These are phyloP conservation scores for Gavia stellata DNA, from an alignment of 2,113 vertebrate species.

Conservation along the genomic window DNA sequence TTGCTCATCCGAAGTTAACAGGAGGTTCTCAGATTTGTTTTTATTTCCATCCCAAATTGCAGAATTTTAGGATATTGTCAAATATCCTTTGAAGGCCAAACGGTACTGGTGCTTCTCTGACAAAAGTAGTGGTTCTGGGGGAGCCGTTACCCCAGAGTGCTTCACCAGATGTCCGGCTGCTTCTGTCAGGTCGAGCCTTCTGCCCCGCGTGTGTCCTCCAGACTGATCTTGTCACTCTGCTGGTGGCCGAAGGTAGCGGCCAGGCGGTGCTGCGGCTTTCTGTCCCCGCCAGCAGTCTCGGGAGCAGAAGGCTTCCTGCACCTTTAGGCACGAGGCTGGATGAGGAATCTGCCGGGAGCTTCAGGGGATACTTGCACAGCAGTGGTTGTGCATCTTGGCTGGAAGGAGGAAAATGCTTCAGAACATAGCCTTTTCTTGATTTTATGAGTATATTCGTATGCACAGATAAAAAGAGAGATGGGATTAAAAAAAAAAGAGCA, in stretches of 20 bases:
- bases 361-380: neutral
- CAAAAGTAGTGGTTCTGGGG: neutral
- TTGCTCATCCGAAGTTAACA: neutral
- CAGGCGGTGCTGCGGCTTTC: neutral
- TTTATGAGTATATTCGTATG: accelerated
- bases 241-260: accelerated
- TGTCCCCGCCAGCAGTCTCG: neutral
- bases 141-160: neutral
- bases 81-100: neutral
- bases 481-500: neutral
- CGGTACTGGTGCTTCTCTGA: neutral
- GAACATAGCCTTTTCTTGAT: neutral
- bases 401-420: neutral
- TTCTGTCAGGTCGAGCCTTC: neutral
- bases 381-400: neutral
- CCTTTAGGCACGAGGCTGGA: accelerated
- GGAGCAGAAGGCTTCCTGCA: neutral
- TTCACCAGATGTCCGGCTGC: neutral
- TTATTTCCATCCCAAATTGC: neutral
- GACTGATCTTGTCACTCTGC: neutral
- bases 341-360: neutral
- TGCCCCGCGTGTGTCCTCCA: accelerated
- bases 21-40: neutral
- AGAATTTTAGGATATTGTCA: neutral
- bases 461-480: neutral